These are phyloP conservation scores for Tethea ocularis DNA, from an alignment of 2,888 invertebrate species.

Conservation along the genomic window DNA sequence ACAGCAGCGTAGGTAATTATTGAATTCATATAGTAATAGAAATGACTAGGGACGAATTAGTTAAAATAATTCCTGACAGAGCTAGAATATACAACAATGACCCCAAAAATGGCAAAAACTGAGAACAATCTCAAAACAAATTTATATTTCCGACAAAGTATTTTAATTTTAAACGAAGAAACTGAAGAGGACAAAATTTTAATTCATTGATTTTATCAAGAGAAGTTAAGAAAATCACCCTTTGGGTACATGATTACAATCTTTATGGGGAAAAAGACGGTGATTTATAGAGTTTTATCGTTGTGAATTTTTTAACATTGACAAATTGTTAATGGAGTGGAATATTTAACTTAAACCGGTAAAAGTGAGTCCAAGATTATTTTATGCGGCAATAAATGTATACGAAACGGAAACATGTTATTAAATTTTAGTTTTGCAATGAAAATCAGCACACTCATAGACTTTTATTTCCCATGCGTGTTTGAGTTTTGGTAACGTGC, in stretches of 20 bases:
- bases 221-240: background rate
- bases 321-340: background rate
- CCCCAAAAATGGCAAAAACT: too few relatives aligned
- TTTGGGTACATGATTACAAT: slow-evolving; percentile 4
- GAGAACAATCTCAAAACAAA: too few relatives aligned
- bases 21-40: too few relatives aligned
- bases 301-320: background rate
- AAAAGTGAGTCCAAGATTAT: background rate
- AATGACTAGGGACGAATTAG: too few relatives aligned
- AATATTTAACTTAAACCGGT: background rate
- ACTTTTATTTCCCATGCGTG: too few relatives aligned
- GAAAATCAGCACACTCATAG: too few relatives aligned
- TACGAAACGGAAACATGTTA: background rate
- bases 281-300: background rate
- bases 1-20: too few relatives aligned
- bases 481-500: too few relatives aligned
- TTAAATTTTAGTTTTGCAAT: too few relatives aligned
- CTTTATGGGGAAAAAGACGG: slow-evolving; percentile 5
- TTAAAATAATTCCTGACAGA: too few relatives aligned
- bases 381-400: background rate
- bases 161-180: background rate
- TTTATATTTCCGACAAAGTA: too few relatives aligned
- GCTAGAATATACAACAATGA: too few relatives aligned
- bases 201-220: background rate
- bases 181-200: background rate